Conservation (phyloP, 2,113 vertebrate species). For the Opisthocomus hoazin region DNA sequence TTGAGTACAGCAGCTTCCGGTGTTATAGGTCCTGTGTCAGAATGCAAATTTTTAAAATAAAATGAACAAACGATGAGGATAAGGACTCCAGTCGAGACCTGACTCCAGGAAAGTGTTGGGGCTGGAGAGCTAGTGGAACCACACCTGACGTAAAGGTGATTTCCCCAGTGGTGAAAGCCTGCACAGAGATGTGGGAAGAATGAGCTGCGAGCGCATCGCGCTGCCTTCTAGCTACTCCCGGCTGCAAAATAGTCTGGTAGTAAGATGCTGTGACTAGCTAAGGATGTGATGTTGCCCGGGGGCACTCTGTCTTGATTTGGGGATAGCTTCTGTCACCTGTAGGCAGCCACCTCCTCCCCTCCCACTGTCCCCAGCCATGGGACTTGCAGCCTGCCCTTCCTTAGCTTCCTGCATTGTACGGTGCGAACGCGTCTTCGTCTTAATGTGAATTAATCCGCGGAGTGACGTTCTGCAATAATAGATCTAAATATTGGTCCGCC, state of each 20-base stretch:
- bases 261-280: neutral
- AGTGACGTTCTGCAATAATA: neutral
- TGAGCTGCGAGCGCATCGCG: neutral
- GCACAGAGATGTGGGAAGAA: neutral
- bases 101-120: neutral
- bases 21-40: neutral
- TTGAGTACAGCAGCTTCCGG: neutral
- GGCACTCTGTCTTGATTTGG: neutral
- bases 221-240: neutral
- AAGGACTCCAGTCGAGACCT: neutral
- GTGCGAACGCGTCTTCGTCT: neutral
- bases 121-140: neutral
- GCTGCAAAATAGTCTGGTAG: neutral
- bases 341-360: rapidly evolving
- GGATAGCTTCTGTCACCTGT: neutral
- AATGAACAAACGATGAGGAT: neutral
- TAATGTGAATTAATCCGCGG: neutral
- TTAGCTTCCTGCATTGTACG: neutral
- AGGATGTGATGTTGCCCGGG: rapidly evolving
- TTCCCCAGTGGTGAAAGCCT: neutral
- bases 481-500: neutral
- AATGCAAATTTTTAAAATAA: neutral
- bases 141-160: neutral
- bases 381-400: neutral
- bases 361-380: neutral